Base-by-base conservation (phyloP, 2,113 vertebrate species). In the Lepisosteus oculatus region DNA sequence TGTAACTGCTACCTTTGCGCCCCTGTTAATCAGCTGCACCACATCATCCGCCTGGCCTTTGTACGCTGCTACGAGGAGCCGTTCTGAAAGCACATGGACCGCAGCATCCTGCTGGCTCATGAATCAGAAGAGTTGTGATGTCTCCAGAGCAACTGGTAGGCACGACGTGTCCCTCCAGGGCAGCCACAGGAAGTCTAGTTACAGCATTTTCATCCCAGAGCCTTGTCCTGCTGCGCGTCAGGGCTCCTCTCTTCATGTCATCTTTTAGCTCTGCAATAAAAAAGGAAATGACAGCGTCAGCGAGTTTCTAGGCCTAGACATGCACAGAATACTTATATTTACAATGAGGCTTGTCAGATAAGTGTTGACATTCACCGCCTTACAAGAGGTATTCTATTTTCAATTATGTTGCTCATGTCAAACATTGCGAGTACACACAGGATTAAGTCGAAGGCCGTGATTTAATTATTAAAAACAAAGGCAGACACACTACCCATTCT, bases 1-100 rank as follows among this genome's bases (percentile, higher is more conserved):
- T 89, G 96, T 98, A 87, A 98, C 93, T 0, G 95, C 97, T 89
- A 98, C 95, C 89, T 96, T 96, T 84, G 96, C 97, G 3, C 97
- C 97, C 90, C 92, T 97, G 93, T 99, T 99, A 92, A 98, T 99
- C 84, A 98, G 95, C 92, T 98, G 96, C 85, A 98, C 97, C 90
- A 99, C 97, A 95, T 96, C 95, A 86, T 98, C 96, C 4, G 91
- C 91, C 84, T 98, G 96, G 85, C 97, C 97, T 92, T 98, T 99
- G 92, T 98, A 95, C 1, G 97, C 93, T 9, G 97, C 96, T 94
- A 98, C 78, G 66, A 98, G 95, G 87, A 98, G 96, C 88, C 95
- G 95, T 95, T 99, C 97, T 75, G 97, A 98, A 86, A 98, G 96
- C 80, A 90, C 94, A 3, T 94, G 94, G 88, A 95, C 94, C 84